Evolutionary conservation across 2,797 vertebrate genomes (phyloP), one percentile per base, ranked within the genome.

Genomic region (Chromis chromis): DNA sequence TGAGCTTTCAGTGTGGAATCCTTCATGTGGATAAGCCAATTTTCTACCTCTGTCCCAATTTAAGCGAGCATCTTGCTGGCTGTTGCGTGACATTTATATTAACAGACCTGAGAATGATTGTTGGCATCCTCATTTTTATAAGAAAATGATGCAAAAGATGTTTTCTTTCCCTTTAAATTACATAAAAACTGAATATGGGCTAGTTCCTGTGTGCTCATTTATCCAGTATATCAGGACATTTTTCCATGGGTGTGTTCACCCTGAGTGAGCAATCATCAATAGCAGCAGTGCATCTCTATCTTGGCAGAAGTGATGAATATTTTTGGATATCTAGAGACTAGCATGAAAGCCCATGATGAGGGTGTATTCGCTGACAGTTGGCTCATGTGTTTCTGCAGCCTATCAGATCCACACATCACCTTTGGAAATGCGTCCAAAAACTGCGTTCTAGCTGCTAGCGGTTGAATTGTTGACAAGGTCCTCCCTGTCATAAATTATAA

Each of bases 181-280:
- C 21, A 59, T 56, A 42, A 25, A 46, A 58, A 73, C 67, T 28
- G 63, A 53, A 57, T 78, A 27, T 70, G 10, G 60, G 13, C 57
- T 22, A 27, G 28, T 58, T n/a, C 17, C 33, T 25, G 4, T 69
- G 7, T 11, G 33, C 33, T 36, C 33, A 11, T 36, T 36, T 36
- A 12, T 10, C 33, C 33, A 36, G 33, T 36, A 3, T 36, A 3
- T 36, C 12, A 49, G 12, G 40, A 17, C 16, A 17, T 42, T 42
- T 42, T 42, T 42, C 33, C 33, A 36, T 36, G 33, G 4, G 40
- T 42, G 40, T 42, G 16, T 42, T 40, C n/a, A 48, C 24, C 16
- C 19, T 33, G 50, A 70, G 16, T 42, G 42, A 44, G 42, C 17
- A 44, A 17, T 19, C 9, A 57, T 24, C 33, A 74, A 28, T 24